Percentiles rank a stretch among this genome's conserved stretches.
Conservation (phyloP, 2,113 vertebrate species). For the Orthonyx spaldingii region DNA sequence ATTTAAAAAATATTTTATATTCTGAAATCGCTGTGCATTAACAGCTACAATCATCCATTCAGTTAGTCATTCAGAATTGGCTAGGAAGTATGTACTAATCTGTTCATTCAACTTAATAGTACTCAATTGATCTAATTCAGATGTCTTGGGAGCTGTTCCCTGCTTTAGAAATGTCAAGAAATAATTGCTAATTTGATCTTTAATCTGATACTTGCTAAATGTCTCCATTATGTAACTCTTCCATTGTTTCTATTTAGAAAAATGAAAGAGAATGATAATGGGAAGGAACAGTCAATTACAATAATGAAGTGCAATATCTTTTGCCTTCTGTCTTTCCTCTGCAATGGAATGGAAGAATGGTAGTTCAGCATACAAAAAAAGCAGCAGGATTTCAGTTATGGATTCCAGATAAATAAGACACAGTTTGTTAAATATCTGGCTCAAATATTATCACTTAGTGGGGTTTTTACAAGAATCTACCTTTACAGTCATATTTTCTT, state of each 20-base stretch:
- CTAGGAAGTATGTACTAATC: background rate
- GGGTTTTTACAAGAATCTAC: background rate
- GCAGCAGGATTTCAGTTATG: background rate
- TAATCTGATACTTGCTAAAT: background rate
- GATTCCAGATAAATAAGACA: background rate
- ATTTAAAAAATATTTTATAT: background rate
- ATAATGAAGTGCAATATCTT: background rate
- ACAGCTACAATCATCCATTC: background rate
- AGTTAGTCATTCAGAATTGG: background rate
- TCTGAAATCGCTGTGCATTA: background rate
- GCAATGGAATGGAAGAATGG: background rate
- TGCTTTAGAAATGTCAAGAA: background rate
- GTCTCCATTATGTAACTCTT: background rate
- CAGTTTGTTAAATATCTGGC: background rate
- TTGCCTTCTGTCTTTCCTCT: background rate
- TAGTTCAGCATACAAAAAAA: background rate
- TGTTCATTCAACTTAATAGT: background rate
- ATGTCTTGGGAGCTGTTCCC: background rate
- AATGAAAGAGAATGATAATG: background rate
- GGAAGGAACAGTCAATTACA: background rate
- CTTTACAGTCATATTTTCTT: background rate
- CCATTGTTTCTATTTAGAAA: background rate
- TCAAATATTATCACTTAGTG: background rate
- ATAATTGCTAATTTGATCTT: slow-evolving; percentile 1
- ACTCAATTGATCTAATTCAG: background rate